These are phyloP conservation scores for Acipenser ruthenus DNA, from an alignment of 2,797 vertebrate genomes.

Conservation along the genomic window DNA sequence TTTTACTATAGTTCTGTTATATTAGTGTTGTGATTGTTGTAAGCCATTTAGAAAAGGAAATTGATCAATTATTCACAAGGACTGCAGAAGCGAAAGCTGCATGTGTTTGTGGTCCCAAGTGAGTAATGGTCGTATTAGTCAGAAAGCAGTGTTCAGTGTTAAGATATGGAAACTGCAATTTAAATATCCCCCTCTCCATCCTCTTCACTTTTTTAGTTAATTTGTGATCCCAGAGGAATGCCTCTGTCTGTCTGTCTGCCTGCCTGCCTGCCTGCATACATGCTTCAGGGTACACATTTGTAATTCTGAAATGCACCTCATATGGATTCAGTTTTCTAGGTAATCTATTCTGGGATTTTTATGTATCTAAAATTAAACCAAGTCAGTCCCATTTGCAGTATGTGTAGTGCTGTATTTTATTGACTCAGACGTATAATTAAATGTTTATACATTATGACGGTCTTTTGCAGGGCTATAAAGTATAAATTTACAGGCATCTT, in stretches of 20 bases:
- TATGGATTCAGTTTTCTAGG: neutral
- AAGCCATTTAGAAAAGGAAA: neutral
- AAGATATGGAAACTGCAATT: neutral
- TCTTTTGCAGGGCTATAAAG: no score
- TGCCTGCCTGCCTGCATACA: neutral
- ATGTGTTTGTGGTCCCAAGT: neutral
- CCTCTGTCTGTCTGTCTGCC: neutral
- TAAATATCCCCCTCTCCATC: neutral
- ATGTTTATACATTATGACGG: no score
- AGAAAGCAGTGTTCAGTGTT: neutral
- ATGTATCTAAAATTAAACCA: neutral
- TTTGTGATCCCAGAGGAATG: neutral
- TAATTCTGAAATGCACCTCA: neutral
- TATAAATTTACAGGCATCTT: no score
- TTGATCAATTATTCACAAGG: neutral
- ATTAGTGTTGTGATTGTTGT: neutral
- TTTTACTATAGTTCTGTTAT: no score
- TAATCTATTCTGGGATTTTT: neutral
- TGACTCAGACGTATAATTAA: no score
- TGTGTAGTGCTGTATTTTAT: no score
- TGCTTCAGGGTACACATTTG: neutral
- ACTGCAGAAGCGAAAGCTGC: neutral
- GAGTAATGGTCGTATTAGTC: neutral
- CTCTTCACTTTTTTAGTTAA: neutral
- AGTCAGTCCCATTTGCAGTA: no score